A percentile compares a stretch with the other conserved stretches of the same genome.
Conservation (phyloP, 1,140 invertebrate genomes). For the Platorchestia sp. region DNA sequence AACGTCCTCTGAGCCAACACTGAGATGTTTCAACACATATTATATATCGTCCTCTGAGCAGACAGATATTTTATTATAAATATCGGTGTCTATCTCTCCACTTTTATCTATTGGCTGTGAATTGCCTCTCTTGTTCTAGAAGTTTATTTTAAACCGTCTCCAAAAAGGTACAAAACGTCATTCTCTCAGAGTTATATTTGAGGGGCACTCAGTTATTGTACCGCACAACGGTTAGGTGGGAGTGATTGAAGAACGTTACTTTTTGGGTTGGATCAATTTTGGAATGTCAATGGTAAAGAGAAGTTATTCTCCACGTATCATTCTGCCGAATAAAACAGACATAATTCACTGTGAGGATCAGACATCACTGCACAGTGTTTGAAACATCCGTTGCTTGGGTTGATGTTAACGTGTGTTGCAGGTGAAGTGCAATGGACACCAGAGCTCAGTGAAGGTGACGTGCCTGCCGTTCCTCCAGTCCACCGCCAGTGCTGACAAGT, state of each 20-base stretch:
- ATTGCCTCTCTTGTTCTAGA: not conserved
- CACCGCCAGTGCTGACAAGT: not conserved
- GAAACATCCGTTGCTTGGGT: no score
- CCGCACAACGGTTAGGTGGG: not conserved
- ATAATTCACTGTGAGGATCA: no score
- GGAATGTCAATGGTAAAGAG: not conserved
- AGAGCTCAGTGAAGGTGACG: not conserved
- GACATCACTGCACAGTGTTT: no score
- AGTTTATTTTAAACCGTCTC: not conserved
- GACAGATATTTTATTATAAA: no score
- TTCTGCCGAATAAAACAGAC: not conserved
- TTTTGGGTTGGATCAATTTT: not conserved
- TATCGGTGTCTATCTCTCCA: no score
- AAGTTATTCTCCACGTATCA: not conserved
- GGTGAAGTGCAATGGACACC: not conserved
- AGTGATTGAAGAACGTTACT: not conserved
- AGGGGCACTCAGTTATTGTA: not conserved
- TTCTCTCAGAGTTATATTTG: no score
- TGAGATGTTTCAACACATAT: no score
- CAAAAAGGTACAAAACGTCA: no score
- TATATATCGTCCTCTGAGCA: no score
- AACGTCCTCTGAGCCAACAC: not conserved
- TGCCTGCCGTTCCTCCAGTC: not conserved
- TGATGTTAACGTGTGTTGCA: not conserved
- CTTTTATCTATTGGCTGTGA: not conserved